Evolutionary conservation across 2,888 invertebrate species (phyloP).

Genomic region (Rhagonycha lutea): DNA sequence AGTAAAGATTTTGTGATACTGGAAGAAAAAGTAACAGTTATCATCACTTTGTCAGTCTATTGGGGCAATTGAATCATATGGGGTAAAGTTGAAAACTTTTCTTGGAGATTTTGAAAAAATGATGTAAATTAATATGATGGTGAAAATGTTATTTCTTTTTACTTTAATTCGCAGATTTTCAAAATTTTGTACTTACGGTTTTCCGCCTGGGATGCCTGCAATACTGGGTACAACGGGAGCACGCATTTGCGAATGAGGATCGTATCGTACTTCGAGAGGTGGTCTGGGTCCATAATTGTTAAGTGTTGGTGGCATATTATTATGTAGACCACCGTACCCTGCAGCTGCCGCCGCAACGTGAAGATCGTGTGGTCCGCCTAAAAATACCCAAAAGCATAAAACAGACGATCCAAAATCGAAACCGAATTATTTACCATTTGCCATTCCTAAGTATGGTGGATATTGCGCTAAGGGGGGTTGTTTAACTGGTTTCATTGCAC

Average conservation of each 20-base stretch:
- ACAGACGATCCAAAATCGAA: background rate
- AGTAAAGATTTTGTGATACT: no score
- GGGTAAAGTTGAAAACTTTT: no score
- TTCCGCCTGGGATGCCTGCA: constrained; percentile 77
- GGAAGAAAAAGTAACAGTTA: no score
- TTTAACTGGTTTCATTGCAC: constrained; percentile 58
- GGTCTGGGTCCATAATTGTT: constrained; percentile 67
- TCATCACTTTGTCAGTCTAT: no score
- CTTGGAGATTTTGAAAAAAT: no score
- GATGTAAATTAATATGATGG: no score
- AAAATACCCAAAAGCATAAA: constrained; percentile 1
- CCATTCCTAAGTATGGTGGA: constrained; percentile 63
- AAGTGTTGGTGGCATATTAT: constrained; percentile 67
- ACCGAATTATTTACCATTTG: constrained; percentile 52
- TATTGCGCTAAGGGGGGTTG: constrained; percentile 61
- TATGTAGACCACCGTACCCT: constrained; percentile 63
- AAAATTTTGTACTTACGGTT: constrained; percentile 72
- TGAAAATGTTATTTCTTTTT: no score
- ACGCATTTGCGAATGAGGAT: constrained; percentile 69
- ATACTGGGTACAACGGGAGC: constrained; percentile 68
- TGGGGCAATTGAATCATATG: no score
- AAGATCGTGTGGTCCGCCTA: constrained; percentile 62
- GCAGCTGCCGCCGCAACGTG: constrained; percentile 59
- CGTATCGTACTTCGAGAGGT: constrained; percentile 68
- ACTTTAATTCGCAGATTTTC: no score